Evolutionary conservation across 2,113 vertebrate genomes (phyloP).

Genomic region (Lanius ludovicianus): DNA sequence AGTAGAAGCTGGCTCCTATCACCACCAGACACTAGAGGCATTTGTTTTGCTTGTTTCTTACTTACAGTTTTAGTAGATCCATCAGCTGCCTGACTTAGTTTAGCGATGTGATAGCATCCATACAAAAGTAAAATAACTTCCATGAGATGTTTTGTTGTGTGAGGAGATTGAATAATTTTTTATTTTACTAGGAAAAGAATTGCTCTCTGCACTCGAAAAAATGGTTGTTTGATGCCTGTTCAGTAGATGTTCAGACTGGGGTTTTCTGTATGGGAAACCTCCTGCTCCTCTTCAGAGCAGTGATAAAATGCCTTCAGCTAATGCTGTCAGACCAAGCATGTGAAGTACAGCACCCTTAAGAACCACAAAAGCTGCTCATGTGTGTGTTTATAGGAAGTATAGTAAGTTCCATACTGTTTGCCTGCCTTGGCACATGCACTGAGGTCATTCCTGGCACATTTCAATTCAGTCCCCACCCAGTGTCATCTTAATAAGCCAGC

Average conservation of each 20-base stretch:
- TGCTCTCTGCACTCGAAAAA: background rate
- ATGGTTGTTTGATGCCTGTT: background rate
- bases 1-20: background rate
- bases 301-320: background rate
- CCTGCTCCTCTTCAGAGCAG: background rate
- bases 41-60: background rate
- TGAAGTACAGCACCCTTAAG: background rate
- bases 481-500: background rate
- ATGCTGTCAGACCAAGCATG: background rate
- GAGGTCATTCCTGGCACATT: background rate
- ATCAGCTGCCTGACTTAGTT: background rate
- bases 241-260: background rate
- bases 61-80: background rate
- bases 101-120: background rate
- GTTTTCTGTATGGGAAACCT: background rate
- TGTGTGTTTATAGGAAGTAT: background rate
- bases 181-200: background rate
- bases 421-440: background rate
- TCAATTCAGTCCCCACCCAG: background rate
- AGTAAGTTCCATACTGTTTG: background rate
- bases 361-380: background rate
- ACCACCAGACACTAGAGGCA: accelerated
- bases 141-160: background rate
- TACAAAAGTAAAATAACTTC: background rate
- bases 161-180: background rate